Percentiles rank a stretch among this genome's conserved stretches.
Conservation (phyloP, 2,113 vertebrate genomes). For the Xenotilapia flavipinnis region DNA sequence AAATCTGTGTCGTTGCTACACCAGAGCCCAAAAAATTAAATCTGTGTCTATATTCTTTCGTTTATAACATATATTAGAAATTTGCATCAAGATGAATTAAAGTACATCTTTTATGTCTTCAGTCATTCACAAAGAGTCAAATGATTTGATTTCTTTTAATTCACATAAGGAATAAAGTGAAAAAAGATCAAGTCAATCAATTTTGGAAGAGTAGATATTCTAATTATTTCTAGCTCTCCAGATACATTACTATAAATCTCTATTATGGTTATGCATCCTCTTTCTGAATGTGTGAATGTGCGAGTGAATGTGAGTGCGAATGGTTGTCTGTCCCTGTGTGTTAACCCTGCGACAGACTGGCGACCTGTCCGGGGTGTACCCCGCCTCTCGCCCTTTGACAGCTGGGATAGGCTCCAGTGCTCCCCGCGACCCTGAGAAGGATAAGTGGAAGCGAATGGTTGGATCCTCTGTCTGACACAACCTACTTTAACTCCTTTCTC, state of each 20-base stretch:
- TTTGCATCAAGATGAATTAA: neutral
- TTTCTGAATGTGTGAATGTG: neutral
- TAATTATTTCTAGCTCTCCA: neutral
- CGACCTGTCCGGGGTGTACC: neutral
- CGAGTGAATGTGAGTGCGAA: neutral
- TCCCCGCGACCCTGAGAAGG: fast-evolving
- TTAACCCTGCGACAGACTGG: neutral
- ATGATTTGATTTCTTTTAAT: neutral
- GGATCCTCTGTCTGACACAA: neutral
- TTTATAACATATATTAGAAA: neutral
- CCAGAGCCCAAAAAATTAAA: neutral
- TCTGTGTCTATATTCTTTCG: neutral
- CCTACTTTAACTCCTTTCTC: neutral
- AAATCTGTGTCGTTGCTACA: neutral
- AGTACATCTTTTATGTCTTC: neutral
- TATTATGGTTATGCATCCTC: neutral
- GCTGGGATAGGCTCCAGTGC: too few relatives aligned
- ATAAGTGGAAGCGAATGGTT: neutral
- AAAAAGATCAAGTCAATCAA: neutral
- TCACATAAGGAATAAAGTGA: neutral
- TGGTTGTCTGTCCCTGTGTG: neutral
- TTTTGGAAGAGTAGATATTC: neutral
- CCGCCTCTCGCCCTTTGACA: neutral
- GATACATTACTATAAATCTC: neutral
- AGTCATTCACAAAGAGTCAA: neutral